These are phyloP conservation scores for Epizoanthus illoricatus DNA, from an alignment of 92 coral and sea anemone species.

Conservation along the genomic window DNA sequence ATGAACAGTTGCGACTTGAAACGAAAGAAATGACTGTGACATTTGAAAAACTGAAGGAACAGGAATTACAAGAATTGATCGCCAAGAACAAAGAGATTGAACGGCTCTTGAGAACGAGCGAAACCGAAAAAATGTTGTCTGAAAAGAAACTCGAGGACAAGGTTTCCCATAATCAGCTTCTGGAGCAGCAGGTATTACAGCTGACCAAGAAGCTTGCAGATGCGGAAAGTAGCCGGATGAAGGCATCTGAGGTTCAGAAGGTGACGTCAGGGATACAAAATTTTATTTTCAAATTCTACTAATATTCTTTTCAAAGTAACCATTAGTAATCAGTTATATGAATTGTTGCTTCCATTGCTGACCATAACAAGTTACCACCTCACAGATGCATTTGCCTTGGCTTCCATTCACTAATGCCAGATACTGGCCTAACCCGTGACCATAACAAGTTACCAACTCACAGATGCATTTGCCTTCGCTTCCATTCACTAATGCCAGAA, in stretches of 20 bases:
- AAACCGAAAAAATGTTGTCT: slow-evolving; percentile 43
- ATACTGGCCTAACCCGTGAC: slow-evolving; percentile 17
- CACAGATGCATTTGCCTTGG: slow-evolving; percentile 14
- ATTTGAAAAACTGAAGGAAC: slow-evolving; percentile 30
- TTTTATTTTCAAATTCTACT: slow-evolving; percentile 20
- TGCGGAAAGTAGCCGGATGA: slow-evolving; percentile 72
- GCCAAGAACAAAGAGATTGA: slow-evolving; percentile 56
- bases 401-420: slow-evolving; percentile 32
- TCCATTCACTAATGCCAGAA: slow-evolving; percentile 33
- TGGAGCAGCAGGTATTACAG: slow-evolving; percentile 75
- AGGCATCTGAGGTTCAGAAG: slow-evolving; percentile 71
- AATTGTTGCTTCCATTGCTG: slow-evolving; percentile 8
- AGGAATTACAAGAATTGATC: slow-evolving; percentile 34
- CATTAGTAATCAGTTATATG: neutral
- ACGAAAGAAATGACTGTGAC: slow-evolving; percentile 34
- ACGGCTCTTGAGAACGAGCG: slow-evolving; percentile 43
- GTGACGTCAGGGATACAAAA: slow-evolving; percentile 58
- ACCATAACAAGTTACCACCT: slow-evolving; percentile 5
- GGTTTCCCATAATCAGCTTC: slow-evolving; percentile 50
- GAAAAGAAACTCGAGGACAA: slow-evolving; percentile 57
- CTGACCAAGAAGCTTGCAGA: slow-evolving; percentile 84
- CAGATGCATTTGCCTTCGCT: slow-evolving; percentile 12
- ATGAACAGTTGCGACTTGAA: slow-evolving; percentile 29
- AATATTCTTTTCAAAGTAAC: slow-evolving; percentile 11
- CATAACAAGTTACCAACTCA: neutral